Evolutionary conservation across 2,113 vertebrate genomes (phyloP), one percentile per base, ranked within the genome.

Genomic region (Procapra przewalskii): DNA sequence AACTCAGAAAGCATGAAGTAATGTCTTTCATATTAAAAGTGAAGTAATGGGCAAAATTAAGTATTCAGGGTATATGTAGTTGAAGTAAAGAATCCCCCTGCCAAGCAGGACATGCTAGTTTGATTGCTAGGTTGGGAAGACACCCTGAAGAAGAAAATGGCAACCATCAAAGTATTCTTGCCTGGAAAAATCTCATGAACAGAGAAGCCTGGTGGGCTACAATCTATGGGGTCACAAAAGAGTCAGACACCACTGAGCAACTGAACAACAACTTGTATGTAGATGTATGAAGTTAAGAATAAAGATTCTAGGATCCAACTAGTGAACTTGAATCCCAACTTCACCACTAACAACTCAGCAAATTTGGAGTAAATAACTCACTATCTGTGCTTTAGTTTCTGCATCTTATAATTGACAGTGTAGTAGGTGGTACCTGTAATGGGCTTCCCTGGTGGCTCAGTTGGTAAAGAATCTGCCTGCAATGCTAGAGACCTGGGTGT

Each of bases 1-100:
- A 71, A 71, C n/a, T 71, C 40, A 71, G 4, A 71, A 36, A 71
- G n/a, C 67, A 36, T 1, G 10, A 40, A 71, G 40, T 71, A 45
- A 90, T 43, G 8, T 17, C n/a, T 31, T 88, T 90, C 31, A 9
- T 80, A 5, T 88, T 89, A 92, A 92, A 95, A 90, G 64, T 9
- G 3, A 3, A 62, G 0, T 83, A 90, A 79, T 23, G 45, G n/a
- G 15, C 3, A 93, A 90, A 79, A 36, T 33, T 60, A 64, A 27
- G 1, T 84, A 19, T 75, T 88, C 29, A 94, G 12, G 3, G 21
- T 60, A 64, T 31, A 55, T 89, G 83, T 92, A 54, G 43, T 21
- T 79, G 1, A 23, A 43, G 71, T 43, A 77, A 77, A 77, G 36
- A 77, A 43, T 14, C 36, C 23, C 7, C 36, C 36, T 43, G 71